Percentiles rank a stretch among this genome's conserved stretches.
Conservation (phyloP, 2,113 vertebrate genomes). For the Etheostoma cragini region DNA sequence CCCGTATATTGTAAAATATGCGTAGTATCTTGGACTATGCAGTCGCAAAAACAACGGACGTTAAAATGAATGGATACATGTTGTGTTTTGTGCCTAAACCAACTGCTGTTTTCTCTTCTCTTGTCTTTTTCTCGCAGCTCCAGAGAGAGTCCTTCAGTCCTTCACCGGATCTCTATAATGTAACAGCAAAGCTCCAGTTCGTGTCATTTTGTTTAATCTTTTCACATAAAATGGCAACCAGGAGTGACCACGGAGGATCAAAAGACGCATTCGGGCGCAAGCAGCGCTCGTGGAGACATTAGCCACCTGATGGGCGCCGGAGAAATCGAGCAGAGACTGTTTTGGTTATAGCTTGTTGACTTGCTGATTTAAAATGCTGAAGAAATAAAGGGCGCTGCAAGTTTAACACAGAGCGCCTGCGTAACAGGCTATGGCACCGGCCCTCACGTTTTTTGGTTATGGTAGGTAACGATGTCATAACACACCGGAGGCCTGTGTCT, state of each 20-base stretch:
- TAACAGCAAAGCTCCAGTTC: conserved; percentile 44
- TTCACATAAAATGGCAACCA: conserved; percentile 77
- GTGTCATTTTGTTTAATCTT: conserved; percentile 10
- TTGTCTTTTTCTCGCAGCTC: conserved; percentile 68
- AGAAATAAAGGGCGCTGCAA: conserved; percentile 64
- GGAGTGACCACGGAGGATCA: conserved; percentile 64
- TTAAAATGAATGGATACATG: conserved; percentile 6
- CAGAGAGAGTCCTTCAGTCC: conserved; percentile 67
- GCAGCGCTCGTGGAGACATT: conserved; percentile 42
- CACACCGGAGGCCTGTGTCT: conserved; percentile 36
- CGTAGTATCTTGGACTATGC: conserved; percentile 8
- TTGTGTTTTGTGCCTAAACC: conserved; percentile 16
- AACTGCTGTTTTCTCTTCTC: conserved; percentile 50
- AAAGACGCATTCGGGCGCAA: conserved; percentile 60
- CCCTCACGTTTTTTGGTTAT: conserved; percentile 35
- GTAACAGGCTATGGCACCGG: conserved; percentile 66
- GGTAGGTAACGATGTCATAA: conserved; percentile 76
- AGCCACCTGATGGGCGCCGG: conserved; percentile 79
- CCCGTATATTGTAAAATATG: conserved; percentile 10
- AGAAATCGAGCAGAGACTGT: conserved; percentile 42
- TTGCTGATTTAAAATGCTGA: conserved; percentile 64
- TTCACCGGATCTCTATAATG: conserved; percentile 55
- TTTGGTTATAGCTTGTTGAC: conserved; percentile 62
- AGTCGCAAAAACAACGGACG: conserved; percentile 29
- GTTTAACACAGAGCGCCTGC: conserved; percentile 60